Conservation (phyloP, 2,888 invertebrate genomes). For the Plebejus melissa region DNA sequence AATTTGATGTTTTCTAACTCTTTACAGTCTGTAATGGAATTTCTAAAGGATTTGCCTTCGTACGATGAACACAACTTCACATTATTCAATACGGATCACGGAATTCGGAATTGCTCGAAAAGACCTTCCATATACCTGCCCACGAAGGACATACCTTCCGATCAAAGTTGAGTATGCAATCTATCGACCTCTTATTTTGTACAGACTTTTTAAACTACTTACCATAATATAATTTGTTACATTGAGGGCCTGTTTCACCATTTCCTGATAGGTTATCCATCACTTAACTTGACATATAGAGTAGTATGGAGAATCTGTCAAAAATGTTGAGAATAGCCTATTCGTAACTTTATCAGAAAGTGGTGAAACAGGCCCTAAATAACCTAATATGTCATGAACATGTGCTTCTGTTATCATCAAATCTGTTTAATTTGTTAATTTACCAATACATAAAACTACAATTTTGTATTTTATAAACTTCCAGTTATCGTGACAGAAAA, state of each 20-base stretch:
- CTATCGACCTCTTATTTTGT: constrained; percentile 19
- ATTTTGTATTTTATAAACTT: constrained; percentile 47
- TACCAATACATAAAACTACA: background rate
- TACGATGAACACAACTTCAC: constrained; percentile 95
- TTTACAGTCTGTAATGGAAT: constrained; percentile 91
- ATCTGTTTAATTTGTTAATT: background rate
- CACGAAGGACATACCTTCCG: constrained; percentile 94
- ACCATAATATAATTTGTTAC: background rate
- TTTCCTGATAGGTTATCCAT: no score
- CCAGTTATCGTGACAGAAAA: constrained; percentile 97
- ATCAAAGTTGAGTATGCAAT: constrained; percentile 87
- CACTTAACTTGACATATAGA: no score
- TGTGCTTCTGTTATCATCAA: background rate
- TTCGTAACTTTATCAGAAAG: no score
- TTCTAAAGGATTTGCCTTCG: constrained; percentile 93
- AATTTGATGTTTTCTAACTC: constrained; percentile 30
- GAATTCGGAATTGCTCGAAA: constrained; percentile 88
- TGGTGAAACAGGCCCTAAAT: background rate
- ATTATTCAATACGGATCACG: constrained; percentile 91
- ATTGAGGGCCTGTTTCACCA: background rate
- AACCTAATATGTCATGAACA: background rate
- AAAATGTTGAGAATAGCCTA: no score
- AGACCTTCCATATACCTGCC: constrained; percentile 95
- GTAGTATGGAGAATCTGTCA: no score
- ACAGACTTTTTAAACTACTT: background rate